These are phyloP conservation scores for Proteles cristata DNA, from an alignment of 2,113 vertebrate genomes.

Conservation along the genomic window DNA sequence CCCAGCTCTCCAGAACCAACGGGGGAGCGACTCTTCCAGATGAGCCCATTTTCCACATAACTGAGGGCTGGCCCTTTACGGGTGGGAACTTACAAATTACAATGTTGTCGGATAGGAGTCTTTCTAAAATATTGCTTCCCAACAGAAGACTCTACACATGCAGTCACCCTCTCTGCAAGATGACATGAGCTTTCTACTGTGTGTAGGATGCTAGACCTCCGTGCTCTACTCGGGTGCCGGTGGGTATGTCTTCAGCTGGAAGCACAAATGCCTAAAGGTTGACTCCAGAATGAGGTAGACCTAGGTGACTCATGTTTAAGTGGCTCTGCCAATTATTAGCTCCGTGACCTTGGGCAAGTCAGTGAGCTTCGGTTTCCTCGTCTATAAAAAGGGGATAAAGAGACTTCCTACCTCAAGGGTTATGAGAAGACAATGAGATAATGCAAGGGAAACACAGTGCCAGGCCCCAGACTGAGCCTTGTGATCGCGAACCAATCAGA, in stretches of 20 bases:
- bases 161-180: not conserved
- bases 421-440: not conserved
- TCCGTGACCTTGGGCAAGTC: not conserved
- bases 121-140: not conserved
- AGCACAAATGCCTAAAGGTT: not conserved
- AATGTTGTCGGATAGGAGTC: not conserved
- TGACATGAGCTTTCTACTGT: not conserved
- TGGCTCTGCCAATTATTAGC: not conserved
- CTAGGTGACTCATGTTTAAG: not conserved
- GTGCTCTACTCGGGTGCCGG: not conserved
- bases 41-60: not conserved
- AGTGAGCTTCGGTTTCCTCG: slow-evolving; percentile 35
- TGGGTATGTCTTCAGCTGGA: not conserved
- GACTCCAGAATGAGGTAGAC: not conserved
- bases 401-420: not conserved
- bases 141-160: slow-evolving; percentile 8
- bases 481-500: not conserved
- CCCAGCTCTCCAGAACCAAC: not conserved
- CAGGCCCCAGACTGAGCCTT: not conserved
- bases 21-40: not conserved
- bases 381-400: not conserved
- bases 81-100: not conserved
- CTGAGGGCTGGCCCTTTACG: not conserved
- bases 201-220: not conserved
- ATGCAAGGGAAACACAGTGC: not conserved